Conservation (phyloP, 1,140 invertebrate genomes). For the Drosophila tani region DNA sequence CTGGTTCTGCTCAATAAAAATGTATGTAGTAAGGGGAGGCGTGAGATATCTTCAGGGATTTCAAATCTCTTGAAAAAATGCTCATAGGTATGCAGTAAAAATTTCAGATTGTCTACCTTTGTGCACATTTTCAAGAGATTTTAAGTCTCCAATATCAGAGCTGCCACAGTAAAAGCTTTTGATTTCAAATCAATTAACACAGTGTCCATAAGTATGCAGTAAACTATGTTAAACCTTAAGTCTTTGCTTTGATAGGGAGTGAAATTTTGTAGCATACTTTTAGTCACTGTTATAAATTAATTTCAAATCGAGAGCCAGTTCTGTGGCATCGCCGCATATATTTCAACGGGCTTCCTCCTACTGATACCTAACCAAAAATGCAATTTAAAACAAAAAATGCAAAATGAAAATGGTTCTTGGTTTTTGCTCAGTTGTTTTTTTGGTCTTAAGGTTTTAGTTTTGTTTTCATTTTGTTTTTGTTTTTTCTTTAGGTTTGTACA, state of each 20-base stretch:
- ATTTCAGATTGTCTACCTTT: no score
- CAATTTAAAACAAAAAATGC: conserved; percentile 51
- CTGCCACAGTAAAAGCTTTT: neutral
- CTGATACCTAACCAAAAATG: conserved; percentile 20
- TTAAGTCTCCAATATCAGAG: neutral
- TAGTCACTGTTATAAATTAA: no score
- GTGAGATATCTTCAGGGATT: neutral
- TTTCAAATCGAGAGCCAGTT: neutral
- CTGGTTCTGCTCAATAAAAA: conserved; percentile 44
- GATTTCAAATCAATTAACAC: neutral
- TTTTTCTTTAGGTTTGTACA: conserved; percentile 76
- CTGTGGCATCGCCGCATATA: neutral
- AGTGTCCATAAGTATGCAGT: neutral
- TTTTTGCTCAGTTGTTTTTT: conserved; percentile 55
- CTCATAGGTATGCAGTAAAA: neutral
- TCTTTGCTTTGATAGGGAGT: neutral
- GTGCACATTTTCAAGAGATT: neutral
- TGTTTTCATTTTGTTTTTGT: conserved; percentile 36
- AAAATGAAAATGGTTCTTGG: conserved; percentile 50
- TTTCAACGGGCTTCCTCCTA: neutral
- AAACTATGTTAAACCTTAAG: neutral
- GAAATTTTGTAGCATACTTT: neutral
- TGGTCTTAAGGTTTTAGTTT: conserved; percentile 59
- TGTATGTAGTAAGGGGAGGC: conserved; percentile 4
- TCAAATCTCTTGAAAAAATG: neutral